Percentiles rank a stretch among this genome's conserved stretches.
These are phyloP conservation scores for Falco naumanni DNA, from an alignment of 2,797 vertebrate genomes.

Conservation along the genomic window DNA sequence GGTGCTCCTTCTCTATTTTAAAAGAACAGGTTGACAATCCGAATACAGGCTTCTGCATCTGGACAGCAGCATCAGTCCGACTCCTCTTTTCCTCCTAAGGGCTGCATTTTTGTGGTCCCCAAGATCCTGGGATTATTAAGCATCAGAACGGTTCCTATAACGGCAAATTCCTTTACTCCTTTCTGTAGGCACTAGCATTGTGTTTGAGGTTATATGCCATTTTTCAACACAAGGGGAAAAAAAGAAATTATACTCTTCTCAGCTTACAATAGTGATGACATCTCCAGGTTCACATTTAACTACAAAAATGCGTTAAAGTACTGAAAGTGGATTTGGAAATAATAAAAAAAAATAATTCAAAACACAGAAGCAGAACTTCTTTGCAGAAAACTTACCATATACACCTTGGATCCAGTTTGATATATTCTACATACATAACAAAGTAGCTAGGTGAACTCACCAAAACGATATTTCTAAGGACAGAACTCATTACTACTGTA, in stretches of 20 bases:
- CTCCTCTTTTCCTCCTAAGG: background rate
- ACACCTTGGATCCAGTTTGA: slow-evolving; percentile 4
- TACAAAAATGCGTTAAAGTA: background rate
- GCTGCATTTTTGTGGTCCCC: rapidly evolving
- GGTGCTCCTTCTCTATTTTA: background rate
- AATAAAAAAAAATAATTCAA: background rate
- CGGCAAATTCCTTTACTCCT: rapidly evolving
- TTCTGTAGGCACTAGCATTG: background rate
- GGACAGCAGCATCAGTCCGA: background rate
- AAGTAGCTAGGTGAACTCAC: slow-evolving; percentile 53
- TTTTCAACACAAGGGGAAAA: background rate
- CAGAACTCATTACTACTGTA: slow-evolving; percentile 70
- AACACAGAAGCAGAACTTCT: background rate
- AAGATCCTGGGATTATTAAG: too few species aligned
- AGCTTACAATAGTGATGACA: background rate
- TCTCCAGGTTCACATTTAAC: background rate
- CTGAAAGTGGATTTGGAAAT: background rate
- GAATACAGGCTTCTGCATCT: background rate
- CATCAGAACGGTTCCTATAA: background rate
- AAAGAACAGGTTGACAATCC: background rate
- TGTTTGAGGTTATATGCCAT: background rate
- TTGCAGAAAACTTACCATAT: background rate
- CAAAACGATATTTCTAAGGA: slow-evolving; percentile 54
- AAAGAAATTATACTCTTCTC: background rate
- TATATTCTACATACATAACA: background rate